These are phyloP conservation scores for Glyptemys insculpta DNA, from an alignment of 2,797 vertebrate genomes.

Conservation along the genomic window DNA sequence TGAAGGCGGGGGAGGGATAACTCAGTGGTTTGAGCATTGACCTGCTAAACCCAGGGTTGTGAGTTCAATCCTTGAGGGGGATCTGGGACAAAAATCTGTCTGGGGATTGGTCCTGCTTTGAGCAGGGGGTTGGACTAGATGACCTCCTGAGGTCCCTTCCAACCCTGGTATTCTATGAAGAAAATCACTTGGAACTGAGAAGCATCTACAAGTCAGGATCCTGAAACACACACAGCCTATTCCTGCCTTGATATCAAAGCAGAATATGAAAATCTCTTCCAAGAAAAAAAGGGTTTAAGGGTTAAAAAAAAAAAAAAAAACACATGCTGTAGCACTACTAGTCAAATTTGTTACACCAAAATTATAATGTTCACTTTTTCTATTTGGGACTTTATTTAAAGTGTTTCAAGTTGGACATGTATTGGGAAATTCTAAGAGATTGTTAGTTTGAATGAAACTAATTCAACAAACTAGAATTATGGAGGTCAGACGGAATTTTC, in stretches of 20 bases:
- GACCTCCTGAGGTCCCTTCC: too few relatives aligned
- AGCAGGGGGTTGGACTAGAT: too few relatives aligned
- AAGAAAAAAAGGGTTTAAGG: conserved; percentile 23
- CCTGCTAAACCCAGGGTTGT: too few relatives aligned
- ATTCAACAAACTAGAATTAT: not conserved
- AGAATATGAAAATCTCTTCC: not conserved
- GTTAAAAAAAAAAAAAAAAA: not conserved
- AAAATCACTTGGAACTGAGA: conserved; percentile 18
- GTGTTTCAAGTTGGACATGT: not conserved
- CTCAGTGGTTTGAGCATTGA: too few relatives aligned
- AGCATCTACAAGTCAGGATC: conserved; percentile 8
- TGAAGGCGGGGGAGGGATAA: not conserved
- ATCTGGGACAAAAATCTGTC: too few relatives aligned
- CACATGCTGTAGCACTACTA: not conserved
- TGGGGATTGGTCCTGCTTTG: too few relatives aligned
- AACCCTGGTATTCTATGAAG: not conserved
- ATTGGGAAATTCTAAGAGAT: not conserved
- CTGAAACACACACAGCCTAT: not conserved
- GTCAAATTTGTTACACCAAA: not conserved
- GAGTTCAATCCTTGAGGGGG: too few relatives aligned
- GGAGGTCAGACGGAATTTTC: not conserved
- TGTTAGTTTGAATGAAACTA: not conserved
- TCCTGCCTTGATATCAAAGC: conserved; percentile 44
- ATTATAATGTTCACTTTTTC: not conserved
- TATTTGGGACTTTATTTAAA: not conserved